Conservation (phyloP, 2,113 vertebrate genomes). For the Dendropsophus ebraccatus region DNA sequence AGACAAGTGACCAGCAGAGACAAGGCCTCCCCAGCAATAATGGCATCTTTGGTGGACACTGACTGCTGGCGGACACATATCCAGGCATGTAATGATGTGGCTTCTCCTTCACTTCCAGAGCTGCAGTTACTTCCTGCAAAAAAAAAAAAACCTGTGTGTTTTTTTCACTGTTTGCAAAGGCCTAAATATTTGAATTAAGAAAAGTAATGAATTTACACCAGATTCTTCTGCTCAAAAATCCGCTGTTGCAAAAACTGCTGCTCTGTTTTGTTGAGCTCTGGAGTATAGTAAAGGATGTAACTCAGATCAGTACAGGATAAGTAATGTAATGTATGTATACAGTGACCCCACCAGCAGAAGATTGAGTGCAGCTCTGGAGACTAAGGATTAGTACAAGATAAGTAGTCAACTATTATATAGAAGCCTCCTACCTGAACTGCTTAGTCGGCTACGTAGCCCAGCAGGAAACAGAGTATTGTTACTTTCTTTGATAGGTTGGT, state of each 20-base stretch:
- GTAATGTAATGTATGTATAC: too few species aligned
- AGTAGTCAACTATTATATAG: too few species aligned
- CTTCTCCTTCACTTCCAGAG: slow-evolving; percentile 93
- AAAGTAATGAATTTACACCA: neutral
- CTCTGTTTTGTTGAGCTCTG: too few species aligned
- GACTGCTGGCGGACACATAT: slow-evolving; percentile 94
- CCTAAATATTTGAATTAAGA: too few species aligned
- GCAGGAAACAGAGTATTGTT: slow-evolving; percentile 84
- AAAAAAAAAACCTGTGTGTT: too few species aligned
- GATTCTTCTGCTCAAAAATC: too few species aligned
- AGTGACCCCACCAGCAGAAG: too few species aligned
- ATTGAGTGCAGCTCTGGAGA: too few species aligned
- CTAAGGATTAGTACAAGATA: too few species aligned
- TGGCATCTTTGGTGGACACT: slow-evolving; percentile 93
- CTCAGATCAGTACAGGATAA: neutral
- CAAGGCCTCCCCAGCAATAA: slow-evolving; percentile 94
- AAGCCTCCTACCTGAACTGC: slow-evolving; percentile 87
- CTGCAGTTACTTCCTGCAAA: slow-evolving; percentile 94
- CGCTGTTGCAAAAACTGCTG: too few species aligned
- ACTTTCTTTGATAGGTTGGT: slow-evolving; percentile 94
- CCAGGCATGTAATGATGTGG: slow-evolving; percentile 87
- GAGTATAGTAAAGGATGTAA: neutral
- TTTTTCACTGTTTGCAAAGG: too few species aligned
- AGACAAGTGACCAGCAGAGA: slow-evolving; percentile 96
- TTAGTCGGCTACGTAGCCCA: slow-evolving; percentile 91